These are phyloP conservation scores for Drosophila koepferae DNA, from an alignment of 2,888 invertebrate species.

Conservation along the genomic window DNA sequence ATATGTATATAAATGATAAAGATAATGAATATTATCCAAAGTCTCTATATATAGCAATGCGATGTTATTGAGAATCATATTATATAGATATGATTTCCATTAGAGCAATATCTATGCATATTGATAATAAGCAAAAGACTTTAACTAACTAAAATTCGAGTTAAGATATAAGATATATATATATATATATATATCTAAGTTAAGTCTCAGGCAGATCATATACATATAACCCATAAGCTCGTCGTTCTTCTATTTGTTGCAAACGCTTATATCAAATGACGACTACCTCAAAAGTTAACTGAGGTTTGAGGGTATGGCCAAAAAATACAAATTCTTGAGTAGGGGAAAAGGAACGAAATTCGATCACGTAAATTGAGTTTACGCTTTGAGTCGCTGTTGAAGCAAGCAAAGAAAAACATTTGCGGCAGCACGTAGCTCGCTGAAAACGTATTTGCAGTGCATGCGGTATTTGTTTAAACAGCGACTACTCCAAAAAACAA, in stretches of 20 bases:
- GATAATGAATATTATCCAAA: background rate
- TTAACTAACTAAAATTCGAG: background rate
- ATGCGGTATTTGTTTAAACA: constrained; percentile 27
- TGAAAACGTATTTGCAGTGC: constrained; percentile 32
- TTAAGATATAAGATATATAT: background rate
- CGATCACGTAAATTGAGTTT: constrained; percentile 79
- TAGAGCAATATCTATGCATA: background rate
- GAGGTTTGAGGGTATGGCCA: background rate
- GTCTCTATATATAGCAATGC: too few species aligned
- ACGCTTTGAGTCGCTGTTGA: constrained; percentile 54
- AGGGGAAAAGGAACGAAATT: constrained; percentile 54
- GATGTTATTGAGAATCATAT: background rate
- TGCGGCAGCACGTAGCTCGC: constrained; percentile 46
- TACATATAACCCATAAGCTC: background rate
- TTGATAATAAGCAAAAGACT: background rate
- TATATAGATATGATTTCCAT: background rate
- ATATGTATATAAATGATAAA: background rate
- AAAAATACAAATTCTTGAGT: background rate
- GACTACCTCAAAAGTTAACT: background rate
- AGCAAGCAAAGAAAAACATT: constrained; percentile 39
- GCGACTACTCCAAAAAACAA: background rate
- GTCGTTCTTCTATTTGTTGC: background rate
- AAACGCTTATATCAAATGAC: background rate
- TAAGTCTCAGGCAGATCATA: background rate
- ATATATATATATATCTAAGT: background rate